phyloP scores from a whole-genome alignment of 2,888 invertebrate species.

The Rhagium mordax region DNA sequence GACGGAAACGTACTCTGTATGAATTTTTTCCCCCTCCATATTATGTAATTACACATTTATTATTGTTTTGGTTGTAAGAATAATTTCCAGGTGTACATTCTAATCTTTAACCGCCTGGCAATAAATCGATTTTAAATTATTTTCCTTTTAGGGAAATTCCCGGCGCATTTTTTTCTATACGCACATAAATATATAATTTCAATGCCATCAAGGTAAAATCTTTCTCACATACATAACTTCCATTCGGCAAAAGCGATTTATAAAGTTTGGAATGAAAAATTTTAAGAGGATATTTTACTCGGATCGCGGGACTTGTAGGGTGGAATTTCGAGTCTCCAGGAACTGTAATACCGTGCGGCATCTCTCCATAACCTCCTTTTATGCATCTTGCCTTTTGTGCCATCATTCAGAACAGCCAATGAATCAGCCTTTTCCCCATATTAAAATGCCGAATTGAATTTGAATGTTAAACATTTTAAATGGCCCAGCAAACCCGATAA shows the following conservation, averaged over 20 bases:
- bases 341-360: slow-evolving; percentile 14
- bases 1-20: no score
- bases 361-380: slow-evolving; percentile 3
- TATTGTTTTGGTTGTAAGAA: no score
- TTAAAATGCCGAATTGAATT: not conserved
- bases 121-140: not conserved
- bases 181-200: slow-evolving; percentile 4
- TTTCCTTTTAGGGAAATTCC: not conserved
- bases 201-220: slow-evolving; percentile 16
- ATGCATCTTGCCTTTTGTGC: not conserved
- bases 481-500: no score
- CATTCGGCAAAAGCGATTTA: slow-evolving; percentile 29
- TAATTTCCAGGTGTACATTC: no score
- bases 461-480: not conserved
- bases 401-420: slow-evolving; percentile 10
- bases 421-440: not conserved
- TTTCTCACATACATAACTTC: slow-evolving; percentile 23
- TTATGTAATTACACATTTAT: no score
- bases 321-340: slow-evolving; percentile 6
- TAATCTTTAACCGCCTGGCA: no score
- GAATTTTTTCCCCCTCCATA: no score
- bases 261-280: slow-evolving; percentile 34
- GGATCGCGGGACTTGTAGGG: not conserved
- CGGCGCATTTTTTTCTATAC: not conserved
- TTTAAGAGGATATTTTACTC: slow-evolving; percentile 19